Evolutionary conservation across 2,888 invertebrate species (phyloP).

Genomic region (Mantis religiosa): DNA sequence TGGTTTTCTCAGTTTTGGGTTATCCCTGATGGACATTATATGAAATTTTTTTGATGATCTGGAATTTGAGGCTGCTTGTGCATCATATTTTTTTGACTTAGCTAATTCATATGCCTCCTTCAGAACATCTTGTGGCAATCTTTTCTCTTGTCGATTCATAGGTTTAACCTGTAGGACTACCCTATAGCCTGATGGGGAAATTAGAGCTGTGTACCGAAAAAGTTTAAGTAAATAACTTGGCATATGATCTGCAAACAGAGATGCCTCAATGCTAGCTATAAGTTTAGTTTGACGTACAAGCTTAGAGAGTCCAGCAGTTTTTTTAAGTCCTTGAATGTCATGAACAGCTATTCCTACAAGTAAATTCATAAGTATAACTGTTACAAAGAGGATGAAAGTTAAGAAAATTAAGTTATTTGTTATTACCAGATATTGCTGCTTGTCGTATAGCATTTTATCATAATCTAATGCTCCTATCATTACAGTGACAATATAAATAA

Average conservation of each 20-base stretch:
- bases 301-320: slow-evolving; percentile 79
- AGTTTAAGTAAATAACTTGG: slow-evolving; percentile 71
- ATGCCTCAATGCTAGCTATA: slow-evolving; percentile 79
- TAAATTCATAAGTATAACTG: slow-evolving; percentile 45
- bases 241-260: slow-evolving; percentile 72
- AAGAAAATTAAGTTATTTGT: slow-evolving; percentile 44
- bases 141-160: slow-evolving; percentile 75
- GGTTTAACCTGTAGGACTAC: slow-evolving; percentile 80
- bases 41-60: not conserved
- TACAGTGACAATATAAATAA: slow-evolving; percentile 44
- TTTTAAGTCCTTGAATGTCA: slow-evolving; percentile 58
- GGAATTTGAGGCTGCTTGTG: not conserved
- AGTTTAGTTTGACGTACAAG: slow-evolving; percentile 79
- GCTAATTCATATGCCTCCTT: slow-evolving; percentile 78
- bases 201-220: slow-evolving; percentile 71
- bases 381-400: slow-evolving; percentile 43
- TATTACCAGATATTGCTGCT: slow-evolving; percentile 35
- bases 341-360: slow-evolving; percentile 46
- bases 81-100: slow-evolving; percentile 57
- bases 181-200: slow-evolving; percentile 75
- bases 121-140: slow-evolving; percentile 73
- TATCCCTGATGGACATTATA: not conserved
- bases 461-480: slow-evolving; percentile 45
- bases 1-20: not conserved
- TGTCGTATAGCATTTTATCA: slow-evolving; percentile 50